Evolutionary conservation across 2,888 invertebrate species (phyloP).

Genomic region (Eupithecia tripunctaria): DNA sequence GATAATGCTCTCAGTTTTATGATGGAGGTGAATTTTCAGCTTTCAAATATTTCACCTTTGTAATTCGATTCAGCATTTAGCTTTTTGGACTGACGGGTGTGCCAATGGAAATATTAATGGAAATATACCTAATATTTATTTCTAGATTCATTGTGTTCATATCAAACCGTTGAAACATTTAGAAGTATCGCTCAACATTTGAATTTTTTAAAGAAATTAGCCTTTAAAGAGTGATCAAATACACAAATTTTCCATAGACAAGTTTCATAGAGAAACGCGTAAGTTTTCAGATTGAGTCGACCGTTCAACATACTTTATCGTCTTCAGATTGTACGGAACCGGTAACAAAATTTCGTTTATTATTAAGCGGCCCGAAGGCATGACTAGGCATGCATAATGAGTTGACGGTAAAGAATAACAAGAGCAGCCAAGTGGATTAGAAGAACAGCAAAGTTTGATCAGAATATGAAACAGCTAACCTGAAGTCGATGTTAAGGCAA

Average conservation of each 20-base stretch:
- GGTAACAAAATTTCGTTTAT: slow-evolving; percentile 41
- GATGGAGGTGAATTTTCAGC: neutral
- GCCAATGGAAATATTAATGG: neutral
- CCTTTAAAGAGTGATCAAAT: neutral
- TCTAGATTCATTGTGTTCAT: neutral
- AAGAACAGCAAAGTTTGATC: slow-evolving; percentile 47
- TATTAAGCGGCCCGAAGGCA: slow-evolving; percentile 42
- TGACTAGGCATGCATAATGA: slow-evolving; percentile 55
- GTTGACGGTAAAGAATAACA: slow-evolving; percentile 50
- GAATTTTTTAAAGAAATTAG: neutral
- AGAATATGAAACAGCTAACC: slow-evolving; percentile 53
- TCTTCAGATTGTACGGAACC: slow-evolving; percentile 36
- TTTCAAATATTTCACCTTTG: neutral
- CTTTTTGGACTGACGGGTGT: neutral
- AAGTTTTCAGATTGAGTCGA: slow-evolving; percentile 11
- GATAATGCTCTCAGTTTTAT: neutral
- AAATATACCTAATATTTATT: too few relatives aligned
- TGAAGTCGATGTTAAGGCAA: slow-evolving; percentile 43
- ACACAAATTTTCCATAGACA: neutral
- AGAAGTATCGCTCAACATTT: neutral
- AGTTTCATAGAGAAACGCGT: neutral
- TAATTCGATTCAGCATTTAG: neutral
- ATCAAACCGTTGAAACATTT: neutral
- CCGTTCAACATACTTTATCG: slow-evolving; percentile 18
- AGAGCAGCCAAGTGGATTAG: slow-evolving; percentile 51